These are phyloP conservation scores for Myiopsitta monachus DNA, from an alignment of 2,113 vertebrate genomes.

Conservation along the genomic window DNA sequence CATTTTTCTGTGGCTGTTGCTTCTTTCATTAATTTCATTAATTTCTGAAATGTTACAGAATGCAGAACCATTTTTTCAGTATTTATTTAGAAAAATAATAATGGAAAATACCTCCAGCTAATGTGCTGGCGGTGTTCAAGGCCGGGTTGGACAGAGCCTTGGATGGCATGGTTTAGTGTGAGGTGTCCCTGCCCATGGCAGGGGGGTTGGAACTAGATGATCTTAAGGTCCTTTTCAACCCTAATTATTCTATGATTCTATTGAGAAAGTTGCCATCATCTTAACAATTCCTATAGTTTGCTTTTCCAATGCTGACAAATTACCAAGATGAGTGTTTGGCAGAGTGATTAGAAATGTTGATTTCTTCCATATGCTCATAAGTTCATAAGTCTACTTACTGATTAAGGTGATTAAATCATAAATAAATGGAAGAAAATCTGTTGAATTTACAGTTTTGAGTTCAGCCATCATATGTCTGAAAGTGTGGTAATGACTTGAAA, in stretches of 20 bases:
- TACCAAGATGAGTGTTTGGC: not conserved
- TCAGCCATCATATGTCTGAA: slow-evolving; percentile 49
- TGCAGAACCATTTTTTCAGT: not conserved
- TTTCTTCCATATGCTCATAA: slow-evolving; percentile 16
- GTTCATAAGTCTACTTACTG: not conserved
- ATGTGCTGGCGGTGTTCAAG: not conserved
- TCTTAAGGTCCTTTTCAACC: too few relatives aligned
- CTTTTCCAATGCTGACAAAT: slow-evolving; percentile 31
- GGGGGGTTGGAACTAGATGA: too few relatives aligned
- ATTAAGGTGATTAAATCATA: slow-evolving; percentile 54
- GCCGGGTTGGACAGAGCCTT: too few relatives aligned
- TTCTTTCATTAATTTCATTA: not conserved
- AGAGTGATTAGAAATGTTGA: not conserved
- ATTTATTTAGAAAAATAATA: not conserved
- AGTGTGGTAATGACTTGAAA: slow-evolving; percentile 28
- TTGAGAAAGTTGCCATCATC: not conserved
- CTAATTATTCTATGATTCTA: not conserved
- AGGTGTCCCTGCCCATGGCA: too few relatives aligned
- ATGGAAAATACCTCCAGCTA: not conserved
- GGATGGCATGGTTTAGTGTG: too few relatives aligned
- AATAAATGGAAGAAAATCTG: slow-evolving; percentile 51
- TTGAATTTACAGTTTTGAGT: slow-evolving; percentile 57
- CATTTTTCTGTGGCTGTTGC: not conserved
- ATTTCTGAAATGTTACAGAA: not conserved
- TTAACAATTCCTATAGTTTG: not conserved